Percentiles rank a stretch among this genome's conserved stretches.
Evolutionary conservation across 1,140 invertebrate species (phyloP).

Genomic region (Nilaparvata lugens): DNA sequence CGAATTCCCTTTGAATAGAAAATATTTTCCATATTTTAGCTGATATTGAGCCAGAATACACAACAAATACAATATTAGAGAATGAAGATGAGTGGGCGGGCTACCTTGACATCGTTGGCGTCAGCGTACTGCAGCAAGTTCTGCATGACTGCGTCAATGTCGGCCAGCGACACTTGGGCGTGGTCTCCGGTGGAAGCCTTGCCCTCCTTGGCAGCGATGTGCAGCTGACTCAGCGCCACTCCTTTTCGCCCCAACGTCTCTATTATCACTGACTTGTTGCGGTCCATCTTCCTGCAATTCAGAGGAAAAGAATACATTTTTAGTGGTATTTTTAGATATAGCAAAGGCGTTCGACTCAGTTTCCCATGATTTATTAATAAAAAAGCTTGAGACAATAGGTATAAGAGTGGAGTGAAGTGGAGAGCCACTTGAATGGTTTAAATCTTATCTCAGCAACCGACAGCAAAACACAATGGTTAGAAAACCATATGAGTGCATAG

Average conservation of each 20-base stretch:
- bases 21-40: too few relatives aligned
- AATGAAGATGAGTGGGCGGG: too few relatives aligned
- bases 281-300: slow-evolving; percentile 63
- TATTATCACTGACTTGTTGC: slow-evolving; percentile 62
- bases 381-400: too few relatives aligned
- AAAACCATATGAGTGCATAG: neutral
- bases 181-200: slow-evolving; percentile 12
- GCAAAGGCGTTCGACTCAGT: neutral
- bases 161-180: slow-evolving; percentile 32
- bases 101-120: slow-evolving; percentile 66
- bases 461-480: neutral
- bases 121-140: slow-evolving; percentile 73
- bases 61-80: too few relatives aligned
- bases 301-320: slow-evolving; percentile 15
- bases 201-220: slow-evolving; percentile 32
- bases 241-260: slow-evolving; percentile 70
- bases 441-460: too few relatives aligned
- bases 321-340: too few relatives aligned
- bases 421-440: too few relatives aligned
- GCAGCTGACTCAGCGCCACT: slow-evolving; percentile 57
- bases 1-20: too few relatives aligned
- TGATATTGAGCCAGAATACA: too few relatives aligned
- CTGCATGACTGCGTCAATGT: slow-evolving; percentile 52
- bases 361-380: too few relatives aligned
- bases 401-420: too few relatives aligned